A percentile compares a stretch with the other conserved stretches of the same genome.
Conservation (phyloP, 2,888 invertebrate genomes). For the Pilophorus perplexus region DNA sequence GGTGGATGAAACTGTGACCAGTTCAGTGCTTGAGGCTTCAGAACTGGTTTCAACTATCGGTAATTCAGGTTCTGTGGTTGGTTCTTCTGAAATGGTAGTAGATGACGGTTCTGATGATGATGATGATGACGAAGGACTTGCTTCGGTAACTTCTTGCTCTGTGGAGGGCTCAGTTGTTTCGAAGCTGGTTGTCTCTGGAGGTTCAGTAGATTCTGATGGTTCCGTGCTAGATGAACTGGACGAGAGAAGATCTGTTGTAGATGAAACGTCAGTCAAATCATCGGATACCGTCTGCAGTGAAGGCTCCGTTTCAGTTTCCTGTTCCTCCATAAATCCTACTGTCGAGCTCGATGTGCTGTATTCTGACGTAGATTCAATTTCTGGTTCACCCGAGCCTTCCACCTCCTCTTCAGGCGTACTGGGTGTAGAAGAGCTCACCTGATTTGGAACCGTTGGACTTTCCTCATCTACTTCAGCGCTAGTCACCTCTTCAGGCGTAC, state of each 20-base stretch:
- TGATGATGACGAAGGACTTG: neutral
- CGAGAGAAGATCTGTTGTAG: neutral
- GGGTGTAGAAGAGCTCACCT: neutral
- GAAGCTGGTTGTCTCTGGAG: neutral
- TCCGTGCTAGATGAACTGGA: neutral
- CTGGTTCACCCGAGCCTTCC: conserved; percentile 8
- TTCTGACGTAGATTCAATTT: conserved; percentile 10
- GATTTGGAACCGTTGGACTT: neutral
- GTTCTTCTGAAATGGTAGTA: neutral
- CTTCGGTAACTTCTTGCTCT: conserved; percentile 1
- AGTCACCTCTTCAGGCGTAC: neutral
- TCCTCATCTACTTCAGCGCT: neutral
- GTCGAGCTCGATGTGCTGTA: conserved; percentile 1
- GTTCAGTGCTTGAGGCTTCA: neutral
- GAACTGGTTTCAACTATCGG: neutral
- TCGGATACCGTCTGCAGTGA: conserved; percentile 28
- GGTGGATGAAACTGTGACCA: neutral
- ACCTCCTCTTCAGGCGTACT: conserved; percentile 10
- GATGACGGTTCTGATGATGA: neutral
- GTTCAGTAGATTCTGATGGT: neutral
- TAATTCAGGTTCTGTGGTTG: neutral
- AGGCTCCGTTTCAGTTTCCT: conserved; percentile 31
- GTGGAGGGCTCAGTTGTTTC: conserved; percentile 1
- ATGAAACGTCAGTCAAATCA: conserved; percentile 1
- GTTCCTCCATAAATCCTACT: conserved; percentile 27